phyloP scores from a whole-genome alignment of 2,797 vertebrate species.

The Pseudomugil tenellus region DNA sequence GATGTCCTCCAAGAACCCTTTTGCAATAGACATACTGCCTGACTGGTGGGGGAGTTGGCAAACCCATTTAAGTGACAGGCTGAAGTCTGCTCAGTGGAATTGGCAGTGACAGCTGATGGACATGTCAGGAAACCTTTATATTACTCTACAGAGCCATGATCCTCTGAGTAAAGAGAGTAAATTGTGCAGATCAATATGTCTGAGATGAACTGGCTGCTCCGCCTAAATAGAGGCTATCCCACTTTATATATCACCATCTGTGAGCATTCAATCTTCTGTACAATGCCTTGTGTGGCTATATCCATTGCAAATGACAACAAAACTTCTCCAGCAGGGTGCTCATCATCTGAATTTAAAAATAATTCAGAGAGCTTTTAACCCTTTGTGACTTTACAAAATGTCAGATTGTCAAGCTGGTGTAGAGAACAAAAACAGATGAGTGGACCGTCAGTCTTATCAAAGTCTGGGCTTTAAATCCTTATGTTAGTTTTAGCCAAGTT shows the following conservation, averaged over 20 bases:
- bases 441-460: not conserved
- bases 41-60: conserved; percentile 61
- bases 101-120: conserved; percentile 79
- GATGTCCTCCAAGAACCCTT: conserved; percentile 58
- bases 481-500: not conserved
- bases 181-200: conserved; percentile 79
- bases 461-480: not conserved
- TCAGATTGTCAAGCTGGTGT: not conserved
- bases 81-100: conserved; percentile 73
- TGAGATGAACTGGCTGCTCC: conserved; percentile 73
- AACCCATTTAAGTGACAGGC: conserved; percentile 71
- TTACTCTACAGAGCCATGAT: conserved; percentile 80
- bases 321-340: conserved; percentile 20
- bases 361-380: conserved; percentile 27
- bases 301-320: conserved; percentile 35
- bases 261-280: conserved; percentile 62
- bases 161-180: conserved; percentile 78
- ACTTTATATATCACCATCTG: conserved; percentile 65
- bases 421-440: not conserved
- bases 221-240: conserved; percentile 62
- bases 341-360: conserved; percentile 36
- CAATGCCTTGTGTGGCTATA: conserved; percentile 63
- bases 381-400: not conserved
- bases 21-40: conserved; percentile 56
- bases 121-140: conserved; percentile 83